A percentile compares a stretch with the other conserved stretches of the same genome.
Evolutionary conservation across 2,888 invertebrate species (phyloP).

Genomic region (Catonia carolina): DNA sequence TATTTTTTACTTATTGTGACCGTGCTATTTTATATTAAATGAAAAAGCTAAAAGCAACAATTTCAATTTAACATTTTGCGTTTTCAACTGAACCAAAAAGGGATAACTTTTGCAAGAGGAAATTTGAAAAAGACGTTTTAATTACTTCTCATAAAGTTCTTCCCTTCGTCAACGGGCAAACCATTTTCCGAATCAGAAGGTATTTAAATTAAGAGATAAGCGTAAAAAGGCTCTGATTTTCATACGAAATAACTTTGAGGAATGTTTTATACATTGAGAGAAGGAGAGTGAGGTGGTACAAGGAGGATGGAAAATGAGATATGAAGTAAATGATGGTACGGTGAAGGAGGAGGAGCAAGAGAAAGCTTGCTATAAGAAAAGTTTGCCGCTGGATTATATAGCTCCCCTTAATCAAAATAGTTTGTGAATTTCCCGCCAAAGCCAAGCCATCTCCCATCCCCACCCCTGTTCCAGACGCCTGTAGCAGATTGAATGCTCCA

Average conservation of each 20-base stretch:
- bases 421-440: constrained; percentile 15
- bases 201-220: constrained; percentile 21
- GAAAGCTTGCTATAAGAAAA: constrained; percentile 16
- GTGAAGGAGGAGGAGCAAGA: background rate
- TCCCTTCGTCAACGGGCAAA: background rate
- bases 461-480: too few species aligned
- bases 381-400: constrained; percentile 18
- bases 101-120: constrained; percentile 10
- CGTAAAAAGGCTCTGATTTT: constrained; percentile 22
- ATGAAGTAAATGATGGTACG: too few species aligned
- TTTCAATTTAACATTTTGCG: constrained; percentile 1
- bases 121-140: constrained; percentile 15
- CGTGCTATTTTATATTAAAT: too few species aligned
- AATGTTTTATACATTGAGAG: constrained; percentile 9
- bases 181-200: constrained; percentile 1
- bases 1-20: too few species aligned
- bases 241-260: constrained; percentile 22
- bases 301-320: too few species aligned
- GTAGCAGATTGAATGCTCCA: constrained; percentile 13
- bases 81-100: background rate
- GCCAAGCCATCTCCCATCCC: background rate
- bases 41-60: constrained; percentile 2
- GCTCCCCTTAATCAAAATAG: constrained; percentile 26
- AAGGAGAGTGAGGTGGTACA: too few species aligned
- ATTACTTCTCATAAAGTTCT: constrained; percentile 13